phyloP scores from a whole-genome alignment of 2,888 invertebrate species.

The Caenorhabditis afra region DNA sequence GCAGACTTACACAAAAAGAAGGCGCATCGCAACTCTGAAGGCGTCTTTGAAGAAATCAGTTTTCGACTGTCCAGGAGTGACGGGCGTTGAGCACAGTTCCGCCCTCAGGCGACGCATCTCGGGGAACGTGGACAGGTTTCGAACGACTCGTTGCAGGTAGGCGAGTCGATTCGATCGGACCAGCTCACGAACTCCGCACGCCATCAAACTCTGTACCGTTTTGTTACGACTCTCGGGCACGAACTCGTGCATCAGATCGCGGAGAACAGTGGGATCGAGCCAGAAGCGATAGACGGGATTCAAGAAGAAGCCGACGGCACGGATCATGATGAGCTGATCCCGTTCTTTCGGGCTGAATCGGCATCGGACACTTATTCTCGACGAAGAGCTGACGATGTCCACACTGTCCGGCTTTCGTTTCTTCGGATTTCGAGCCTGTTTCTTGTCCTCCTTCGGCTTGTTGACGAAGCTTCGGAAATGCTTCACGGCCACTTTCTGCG shows the following conservation, averaged over 20 bases:
- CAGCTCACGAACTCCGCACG: slow-evolving; percentile 78
- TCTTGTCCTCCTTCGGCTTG: slow-evolving; percentile 5
- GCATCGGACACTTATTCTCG: slow-evolving; percentile 60
- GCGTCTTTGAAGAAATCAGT: slow-evolving; percentile 74
- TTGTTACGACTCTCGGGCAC: slow-evolving; percentile 74
- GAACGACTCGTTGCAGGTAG: slow-evolving; percentile 76
- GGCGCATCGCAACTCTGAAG: slow-evolving; percentile 72
- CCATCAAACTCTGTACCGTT: slow-evolving; percentile 75
- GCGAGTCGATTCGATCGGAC: slow-evolving; percentile 70
- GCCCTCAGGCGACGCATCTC: slow-evolving; percentile 72
- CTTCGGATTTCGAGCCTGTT: slow-evolving; percentile 21
- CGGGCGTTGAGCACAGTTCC: slow-evolving; percentile 63
- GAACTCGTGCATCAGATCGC: slow-evolving; percentile 79
- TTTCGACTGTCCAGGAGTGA: slow-evolving; percentile 63
- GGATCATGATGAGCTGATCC: slow-evolving; percentile 77
- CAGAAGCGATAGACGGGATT: slow-evolving; percentile 79
- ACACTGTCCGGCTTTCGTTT: slow-evolving; percentile 72
- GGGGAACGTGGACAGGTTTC: slow-evolving; percentile 71
- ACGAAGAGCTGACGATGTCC: slow-evolving; percentile 68
- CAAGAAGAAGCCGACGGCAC: slow-evolving; percentile 79
- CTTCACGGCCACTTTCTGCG: slow-evolving; percentile 5
- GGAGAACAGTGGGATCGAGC: slow-evolving; percentile 77
- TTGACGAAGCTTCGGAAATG: slow-evolving; percentile 3
- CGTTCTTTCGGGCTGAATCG: slow-evolving; percentile 73
- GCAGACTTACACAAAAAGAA: slow-evolving; percentile 72